Evolutionary conservation across 1,140 invertebrate genomes (phyloP).

Genomic region (Apis laboriosa): DNA sequence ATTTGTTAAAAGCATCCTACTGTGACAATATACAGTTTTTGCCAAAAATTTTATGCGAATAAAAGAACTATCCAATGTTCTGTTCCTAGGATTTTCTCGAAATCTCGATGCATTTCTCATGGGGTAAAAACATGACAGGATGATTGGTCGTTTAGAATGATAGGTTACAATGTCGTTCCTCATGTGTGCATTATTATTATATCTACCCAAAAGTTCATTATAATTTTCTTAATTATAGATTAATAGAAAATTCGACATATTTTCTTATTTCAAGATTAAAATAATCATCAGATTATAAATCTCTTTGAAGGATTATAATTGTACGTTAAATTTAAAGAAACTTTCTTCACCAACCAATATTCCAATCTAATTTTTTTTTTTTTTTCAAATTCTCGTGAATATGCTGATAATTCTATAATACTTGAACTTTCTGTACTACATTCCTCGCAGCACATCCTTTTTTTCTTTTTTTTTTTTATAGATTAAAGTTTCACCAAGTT

Average conservation of each 20-base stretch:
- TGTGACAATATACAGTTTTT: not conserved
- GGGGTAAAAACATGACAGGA: not conserved
- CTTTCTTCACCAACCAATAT: too few relatives aligned
- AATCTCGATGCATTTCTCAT: not conserved
- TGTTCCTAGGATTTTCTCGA: not conserved
- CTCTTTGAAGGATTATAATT: too few relatives aligned
- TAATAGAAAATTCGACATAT: too few relatives aligned
- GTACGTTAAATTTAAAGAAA: too few relatives aligned
- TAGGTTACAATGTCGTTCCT: not conserved
- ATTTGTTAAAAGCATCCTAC: too few relatives aligned
- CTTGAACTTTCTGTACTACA: not conserved
- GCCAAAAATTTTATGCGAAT: not conserved
- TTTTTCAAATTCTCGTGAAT: too few relatives aligned
- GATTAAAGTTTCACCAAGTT: not conserved
- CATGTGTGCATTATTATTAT: too few relatives aligned
- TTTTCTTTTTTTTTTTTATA: not conserved
- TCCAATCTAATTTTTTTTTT: too few relatives aligned
- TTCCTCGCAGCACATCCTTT: not conserved
- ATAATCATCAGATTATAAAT: too few relatives aligned
- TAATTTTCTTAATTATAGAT: too few relatives aligned
- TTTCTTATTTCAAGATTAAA: not conserved
- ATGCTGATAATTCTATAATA: too few relatives aligned
- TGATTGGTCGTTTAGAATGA: not conserved
- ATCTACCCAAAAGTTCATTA: too few relatives aligned
- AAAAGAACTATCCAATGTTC: not conserved